These are phyloP conservation scores for Chionomys nivalis DNA, from an alignment of 2,113 vertebrate species.

Conservation along the genomic window DNA sequence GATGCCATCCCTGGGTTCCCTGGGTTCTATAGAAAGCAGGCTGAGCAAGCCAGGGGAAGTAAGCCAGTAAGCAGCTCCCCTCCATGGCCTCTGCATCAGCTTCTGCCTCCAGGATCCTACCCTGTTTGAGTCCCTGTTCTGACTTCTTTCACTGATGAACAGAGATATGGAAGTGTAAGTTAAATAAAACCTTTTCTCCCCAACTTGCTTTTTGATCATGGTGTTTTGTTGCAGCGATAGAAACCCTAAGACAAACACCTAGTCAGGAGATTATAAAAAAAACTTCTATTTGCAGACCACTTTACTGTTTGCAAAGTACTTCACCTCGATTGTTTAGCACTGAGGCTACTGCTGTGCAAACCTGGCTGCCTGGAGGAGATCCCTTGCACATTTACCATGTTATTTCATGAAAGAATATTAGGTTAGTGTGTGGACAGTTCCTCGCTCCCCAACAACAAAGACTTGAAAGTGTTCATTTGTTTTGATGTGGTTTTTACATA, in stretches of 20 bases:
- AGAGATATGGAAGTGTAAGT: not conserved
- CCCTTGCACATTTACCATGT: slow-evolving; percentile 6
- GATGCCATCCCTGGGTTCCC: not conserved
- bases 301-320: slow-evolving; percentile 25
- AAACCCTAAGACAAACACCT: not conserved
- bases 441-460: not conserved
- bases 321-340: slow-evolving; percentile 30
- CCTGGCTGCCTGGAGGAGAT: slow-evolving; percentile 49
- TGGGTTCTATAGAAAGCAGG: not conserved
- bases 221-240: too few relatives aligned
- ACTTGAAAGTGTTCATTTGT: not conserved
- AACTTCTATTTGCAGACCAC: slow-evolving; percentile 49
- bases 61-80: not conserved
- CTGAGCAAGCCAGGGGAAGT: not conserved
- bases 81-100: not conserved
- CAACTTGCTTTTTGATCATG: too few relatives aligned
- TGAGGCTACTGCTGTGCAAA: slow-evolving; percentile 1
- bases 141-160: not conserved
- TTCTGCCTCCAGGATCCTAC: not conserved
- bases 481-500: not conserved
- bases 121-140: not conserved
- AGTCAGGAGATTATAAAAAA: slow-evolving; percentile 36
- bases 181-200: not conserved
- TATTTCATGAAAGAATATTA: slow-evolving; percentile 22
- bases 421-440: slow-evolving; percentile 10